Conservation (phyloP, 2,888 invertebrate species). For the Teleogryllus oceanicus region DNA sequence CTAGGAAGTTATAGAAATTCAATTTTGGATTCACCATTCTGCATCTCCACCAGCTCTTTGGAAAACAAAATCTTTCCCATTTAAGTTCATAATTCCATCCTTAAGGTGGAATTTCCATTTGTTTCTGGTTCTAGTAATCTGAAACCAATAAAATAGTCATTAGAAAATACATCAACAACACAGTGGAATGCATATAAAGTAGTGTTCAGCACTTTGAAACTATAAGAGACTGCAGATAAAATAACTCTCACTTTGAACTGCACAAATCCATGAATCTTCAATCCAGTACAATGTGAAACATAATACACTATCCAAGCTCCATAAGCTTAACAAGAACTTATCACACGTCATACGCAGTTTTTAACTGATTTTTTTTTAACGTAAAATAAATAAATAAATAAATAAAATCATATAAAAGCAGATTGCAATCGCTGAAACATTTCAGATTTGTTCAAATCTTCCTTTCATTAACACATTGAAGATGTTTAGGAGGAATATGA, state of each 20-base stretch:
- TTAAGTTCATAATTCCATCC: constrained; percentile 99
- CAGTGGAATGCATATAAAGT: not conserved
- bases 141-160: constrained; percentile 42
- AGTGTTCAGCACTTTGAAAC: not conserved
- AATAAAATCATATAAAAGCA: too few relatives aligned
- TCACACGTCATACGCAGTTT: too few relatives aligned
- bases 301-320: too few relatives aligned
- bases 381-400: too few relatives aligned
- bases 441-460: too few relatives aligned
- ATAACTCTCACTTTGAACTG: not conserved
- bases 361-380: too few relatives aligned
- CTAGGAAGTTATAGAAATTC: not conserved
- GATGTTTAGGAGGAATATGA: too few relatives aligned
- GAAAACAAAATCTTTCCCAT: constrained; percentile 97
- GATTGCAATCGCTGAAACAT: too few relatives aligned
- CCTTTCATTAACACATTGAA: too few relatives aligned
- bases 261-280: not conserved
- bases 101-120: constrained; percentile 99
- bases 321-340: too few relatives aligned
- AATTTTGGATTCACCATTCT: constrained; percentile 71
- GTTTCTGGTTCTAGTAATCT: constrained; percentile 96
- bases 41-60: constrained; percentile 99
- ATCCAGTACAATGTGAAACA: too few relatives aligned
- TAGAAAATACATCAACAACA: constrained; percentile 21
- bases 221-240: not conserved